Evolutionary conservation across 2,888 invertebrate genomes (phyloP).

Genomic region (Synanthedon andrenaeformis): DNA sequence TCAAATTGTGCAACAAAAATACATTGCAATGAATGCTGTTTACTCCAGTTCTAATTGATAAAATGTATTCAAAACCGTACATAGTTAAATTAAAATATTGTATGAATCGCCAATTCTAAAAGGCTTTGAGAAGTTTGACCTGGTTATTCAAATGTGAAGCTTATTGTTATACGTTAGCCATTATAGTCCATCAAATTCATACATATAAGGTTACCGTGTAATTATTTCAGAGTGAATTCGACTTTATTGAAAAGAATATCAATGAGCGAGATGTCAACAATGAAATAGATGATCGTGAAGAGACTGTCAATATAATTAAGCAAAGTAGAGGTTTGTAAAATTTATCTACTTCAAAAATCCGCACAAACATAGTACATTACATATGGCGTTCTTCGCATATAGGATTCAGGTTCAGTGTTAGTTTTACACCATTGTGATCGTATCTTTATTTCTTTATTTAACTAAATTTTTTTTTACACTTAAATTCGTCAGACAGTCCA

Average conservation of each 20-base stretch:
- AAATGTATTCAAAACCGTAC: constrained; percentile 33
- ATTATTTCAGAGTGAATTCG: constrained; percentile 19
- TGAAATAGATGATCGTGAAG: constrained; percentile 8
- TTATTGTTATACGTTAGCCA: constrained; percentile 30
- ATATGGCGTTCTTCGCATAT: too few relatives aligned
- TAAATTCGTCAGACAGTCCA: too few relatives aligned
- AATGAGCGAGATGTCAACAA: constrained; percentile 8
- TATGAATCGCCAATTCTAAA: constrained; percentile 29
- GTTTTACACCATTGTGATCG: too few relatives aligned
- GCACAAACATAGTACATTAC: too few relatives aligned
- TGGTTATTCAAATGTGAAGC: constrained; percentile 37
- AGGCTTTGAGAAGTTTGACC: constrained; percentile 48
- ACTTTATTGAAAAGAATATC: constrained; percentile 6
- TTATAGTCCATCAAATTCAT: constrained; percentile 30
- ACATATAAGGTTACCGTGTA: constrained; percentile 14
- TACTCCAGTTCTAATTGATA: constrained; percentile 2
- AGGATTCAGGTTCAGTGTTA: too few relatives aligned
- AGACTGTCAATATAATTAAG: constrained; percentile 2
- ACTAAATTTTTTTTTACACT: too few relatives aligned
- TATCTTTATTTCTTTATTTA: too few relatives aligned
- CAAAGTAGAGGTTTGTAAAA: constrained; percentile 7
- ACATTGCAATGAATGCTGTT: too few relatives aligned
- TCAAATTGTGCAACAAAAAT: too few relatives aligned
- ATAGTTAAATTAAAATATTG: constrained; percentile 52
- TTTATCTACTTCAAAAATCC: too few relatives aligned